A percentile compares a stretch with the other conserved stretches of the same genome.
phyloP scores from a whole-genome alignment of 2,113 vertebrate species.

The Dicrurus megarhynchus region DNA sequence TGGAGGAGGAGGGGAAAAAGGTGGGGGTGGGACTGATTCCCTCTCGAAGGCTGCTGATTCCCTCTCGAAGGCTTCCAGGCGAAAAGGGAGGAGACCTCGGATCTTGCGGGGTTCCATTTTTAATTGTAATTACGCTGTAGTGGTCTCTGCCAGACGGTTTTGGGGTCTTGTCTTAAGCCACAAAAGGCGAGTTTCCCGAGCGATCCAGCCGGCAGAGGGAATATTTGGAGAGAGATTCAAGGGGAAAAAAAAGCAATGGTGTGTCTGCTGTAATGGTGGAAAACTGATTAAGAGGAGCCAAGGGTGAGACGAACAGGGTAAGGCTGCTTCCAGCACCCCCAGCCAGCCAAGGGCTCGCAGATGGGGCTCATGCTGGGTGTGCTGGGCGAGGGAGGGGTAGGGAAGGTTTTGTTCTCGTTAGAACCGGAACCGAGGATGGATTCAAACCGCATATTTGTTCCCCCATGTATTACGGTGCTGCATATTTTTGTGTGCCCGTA shows the following conservation, averaged over 20 bases:
- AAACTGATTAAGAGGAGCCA: conserved; percentile 52
- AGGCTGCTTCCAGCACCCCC: conserved; percentile 4
- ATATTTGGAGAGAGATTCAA: conserved; percentile 6
- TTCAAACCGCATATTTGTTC: neutral
- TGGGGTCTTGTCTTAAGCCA: neutral
- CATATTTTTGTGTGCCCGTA: conserved; percentile 44
- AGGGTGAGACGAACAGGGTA: conserved; percentile 52
- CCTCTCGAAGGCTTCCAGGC: conserved; percentile 32
- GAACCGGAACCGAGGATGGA: neutral
- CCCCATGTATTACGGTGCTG: conserved; percentile 29
- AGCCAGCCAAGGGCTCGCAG: neutral
- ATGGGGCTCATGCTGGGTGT: neutral
- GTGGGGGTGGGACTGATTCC: conserved; percentile 28
- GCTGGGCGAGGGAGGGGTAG: neutral
- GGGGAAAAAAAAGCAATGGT: neutral
- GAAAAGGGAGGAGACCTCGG: conserved; percentile 56
- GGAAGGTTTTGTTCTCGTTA: neutral
- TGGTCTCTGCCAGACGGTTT: neutral
- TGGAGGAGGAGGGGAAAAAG: conserved; percentile 34
- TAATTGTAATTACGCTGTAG: conserved; percentile 34
- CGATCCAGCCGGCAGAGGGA: neutral
- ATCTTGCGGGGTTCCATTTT: conserved; percentile 66
- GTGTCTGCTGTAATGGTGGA: conserved; percentile 64
- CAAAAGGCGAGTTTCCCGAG: neutral
- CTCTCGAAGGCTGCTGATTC: conserved; percentile 21